Evolutionary conservation across 2,113 vertebrate genomes (phyloP), one percentile per base, ranked within the genome.

Genomic region (Zapus hudsonius): DNA sequence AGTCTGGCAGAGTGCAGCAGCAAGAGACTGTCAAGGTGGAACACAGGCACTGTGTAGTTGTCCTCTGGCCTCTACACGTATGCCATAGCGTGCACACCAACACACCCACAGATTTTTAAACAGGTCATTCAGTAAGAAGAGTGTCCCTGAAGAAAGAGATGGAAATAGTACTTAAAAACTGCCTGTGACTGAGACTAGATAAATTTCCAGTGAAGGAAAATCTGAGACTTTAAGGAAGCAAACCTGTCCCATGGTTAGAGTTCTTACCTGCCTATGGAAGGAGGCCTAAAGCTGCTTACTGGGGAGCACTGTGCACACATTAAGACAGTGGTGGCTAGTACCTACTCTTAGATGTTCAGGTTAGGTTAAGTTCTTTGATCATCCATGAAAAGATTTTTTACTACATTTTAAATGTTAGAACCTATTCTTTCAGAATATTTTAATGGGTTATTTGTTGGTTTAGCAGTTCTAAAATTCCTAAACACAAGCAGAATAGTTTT

Each of bases 381-480:
- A 27, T 93, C 33, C 15, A 70, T 61, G 61, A 66, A 23, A 72
- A 40, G 25, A 57, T 23, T 38, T 74, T 94, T 88, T 94, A 70
- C 59, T 82, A 33, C 33, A 82, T 85, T 92, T 92, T 83, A 85
- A 69, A 67, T 75, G 9, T 94, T 89, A 84, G 27, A 75, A 47
- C 38, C n/a, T 81, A 61, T 69, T 78, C 31, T 42, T 81, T 1
- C 25, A 64, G 57, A 84, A 36, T 89, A 61, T 55, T 10, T 90
- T 64, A 86, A 42, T 89, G 81, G 47, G 52, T 86, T 95, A 70
- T 31, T 89, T 66, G 82, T 57, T 78, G 31, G 81, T 69, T 78
- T 75, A 19, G 11, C 86, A 47, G 47, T 84, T 89, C 92, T 78
- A 87, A 90, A 92, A 75, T 13, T 84, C 12, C 23, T 7, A 31